Percentiles rank a stretch among this genome's conserved stretches.
Evolutionary conservation across 2,113 vertebrate species (phyloP).

Genomic region (Arothron firmamentum): DNA sequence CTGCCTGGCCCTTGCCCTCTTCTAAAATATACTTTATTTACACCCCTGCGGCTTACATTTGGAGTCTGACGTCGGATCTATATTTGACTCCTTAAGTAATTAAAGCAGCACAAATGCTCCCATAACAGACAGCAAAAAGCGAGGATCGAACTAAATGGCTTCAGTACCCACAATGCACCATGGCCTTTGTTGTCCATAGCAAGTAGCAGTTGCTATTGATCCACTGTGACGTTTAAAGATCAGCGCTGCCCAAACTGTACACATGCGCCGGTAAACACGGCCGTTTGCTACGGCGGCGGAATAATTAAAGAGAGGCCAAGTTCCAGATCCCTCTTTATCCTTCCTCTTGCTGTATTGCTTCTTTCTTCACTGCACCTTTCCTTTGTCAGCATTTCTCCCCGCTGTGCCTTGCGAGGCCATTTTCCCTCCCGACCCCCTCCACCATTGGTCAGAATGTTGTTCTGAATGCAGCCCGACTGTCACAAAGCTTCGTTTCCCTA

Average conservation of each 20-base stretch:
- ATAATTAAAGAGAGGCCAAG: slow-evolving; percentile 33
- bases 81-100: slow-evolving; percentile 18
- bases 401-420: too few relatives aligned
- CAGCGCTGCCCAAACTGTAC: slow-evolving; percentile 26
- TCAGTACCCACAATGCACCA: slow-evolving; percentile 9
- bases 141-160: neutral
- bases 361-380: too few relatives aligned
- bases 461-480: too few relatives aligned
- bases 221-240: slow-evolving; percentile 47
- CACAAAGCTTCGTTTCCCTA: too few relatives aligned
- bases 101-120: slow-evolving; percentile 1
- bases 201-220: slow-evolving; percentile 39
- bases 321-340: too few relatives aligned
- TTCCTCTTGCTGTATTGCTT: too few relatives aligned
- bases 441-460: too few relatives aligned
- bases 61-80: neutral
- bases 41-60: neutral
- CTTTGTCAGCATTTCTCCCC: too few relatives aligned
- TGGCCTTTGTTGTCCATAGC: slow-evolving; percentile 6
- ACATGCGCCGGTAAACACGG: slow-evolving; percentile 20
- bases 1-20: neutral
- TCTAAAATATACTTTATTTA: slow-evolving; percentile 12
- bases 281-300: slow-evolving; percentile 48
- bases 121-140: slow-evolving; percentile 3
- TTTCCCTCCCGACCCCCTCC: too few relatives aligned